Conservation (phyloP, 1,140 invertebrate species). For the Solenopsis invicta region DNA sequence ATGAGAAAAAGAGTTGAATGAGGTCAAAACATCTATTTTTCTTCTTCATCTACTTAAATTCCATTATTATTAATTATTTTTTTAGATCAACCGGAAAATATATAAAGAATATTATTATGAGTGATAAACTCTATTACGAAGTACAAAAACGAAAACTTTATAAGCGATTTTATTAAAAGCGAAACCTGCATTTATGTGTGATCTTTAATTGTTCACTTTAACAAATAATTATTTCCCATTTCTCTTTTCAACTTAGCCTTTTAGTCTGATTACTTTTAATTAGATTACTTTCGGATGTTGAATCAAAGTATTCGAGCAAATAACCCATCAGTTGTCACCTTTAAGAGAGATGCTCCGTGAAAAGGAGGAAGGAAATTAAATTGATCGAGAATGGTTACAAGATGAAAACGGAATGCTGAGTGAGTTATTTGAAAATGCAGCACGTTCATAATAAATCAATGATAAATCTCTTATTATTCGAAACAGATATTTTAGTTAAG, state of each 20-base stretch:
- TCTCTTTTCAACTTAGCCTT: constrained; percentile 1
- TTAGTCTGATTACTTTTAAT: constrained; percentile 49
- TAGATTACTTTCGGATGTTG: constrained; percentile 32
- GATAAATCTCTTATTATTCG: constrained; percentile 43
- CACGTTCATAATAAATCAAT: constrained; percentile 46
- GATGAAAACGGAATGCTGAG: background rate
- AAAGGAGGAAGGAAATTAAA: constrained; percentile 61
- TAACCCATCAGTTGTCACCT: constrained; percentile 69
- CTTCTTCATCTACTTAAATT: constrained; percentile 12
- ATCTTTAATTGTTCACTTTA: background rate
- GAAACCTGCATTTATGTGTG: background rate
- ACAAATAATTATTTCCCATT: constrained; percentile 7
- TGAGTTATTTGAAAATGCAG: constrained; percentile 30
- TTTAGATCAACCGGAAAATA: background rate
- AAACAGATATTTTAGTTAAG: constrained; percentile 35
- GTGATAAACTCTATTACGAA: background rate
- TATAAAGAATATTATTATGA: background rate
- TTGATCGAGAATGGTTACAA: constrained; percentile 40
- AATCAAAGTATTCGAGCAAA: constrained; percentile 45
- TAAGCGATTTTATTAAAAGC: background rate
- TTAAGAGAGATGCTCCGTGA: constrained; percentile 45
- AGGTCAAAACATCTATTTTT: background rate
- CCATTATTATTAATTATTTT: background rate
- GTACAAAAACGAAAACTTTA: background rate
- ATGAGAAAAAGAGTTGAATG: background rate